These are phyloP conservation scores for Cryptomyrus ogoouensis DNA, from an alignment of 2,113 vertebrate species.

Conservation along the genomic window DNA sequence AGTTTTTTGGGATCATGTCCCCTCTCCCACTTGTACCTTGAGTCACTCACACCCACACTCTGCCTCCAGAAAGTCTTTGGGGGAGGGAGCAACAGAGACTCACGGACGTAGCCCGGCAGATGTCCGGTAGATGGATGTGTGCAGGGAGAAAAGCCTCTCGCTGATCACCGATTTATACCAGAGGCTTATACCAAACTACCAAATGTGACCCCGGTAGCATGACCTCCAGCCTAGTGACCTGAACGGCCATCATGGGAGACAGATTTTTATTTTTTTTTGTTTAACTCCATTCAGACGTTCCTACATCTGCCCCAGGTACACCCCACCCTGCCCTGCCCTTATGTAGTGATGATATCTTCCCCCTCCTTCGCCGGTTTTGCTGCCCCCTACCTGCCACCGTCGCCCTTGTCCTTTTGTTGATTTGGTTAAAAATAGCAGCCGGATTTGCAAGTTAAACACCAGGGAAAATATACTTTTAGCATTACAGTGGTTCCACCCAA, in stretches of 20 bases:
- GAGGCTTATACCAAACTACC: neutral
- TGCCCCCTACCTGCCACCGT: neutral
- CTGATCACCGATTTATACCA: neutral
- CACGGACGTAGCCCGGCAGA: neutral
- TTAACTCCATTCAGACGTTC: neutral
- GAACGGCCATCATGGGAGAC: slow-evolving; percentile 33
- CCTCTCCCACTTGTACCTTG: neutral
- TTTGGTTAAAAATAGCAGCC: neutral
- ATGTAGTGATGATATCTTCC: neutral
- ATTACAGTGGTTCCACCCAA: neutral
- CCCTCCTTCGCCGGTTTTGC: neutral
- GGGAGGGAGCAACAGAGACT: neutral
- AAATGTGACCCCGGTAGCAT: neutral
- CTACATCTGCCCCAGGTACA: neutral
- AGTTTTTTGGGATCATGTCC: neutral
- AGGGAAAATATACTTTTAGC: neutral
- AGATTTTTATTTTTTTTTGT: no score
- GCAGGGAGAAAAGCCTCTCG: neutral
- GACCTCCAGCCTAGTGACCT: neutral
- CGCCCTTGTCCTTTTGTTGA: neutral
- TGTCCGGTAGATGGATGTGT: neutral
- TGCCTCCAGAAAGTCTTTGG: neutral
- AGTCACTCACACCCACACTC: neutral
- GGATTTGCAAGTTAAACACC: neutral
- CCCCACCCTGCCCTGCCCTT: neutral